These are phyloP conservation scores for Philopotamus ludificatus DNA, from an alignment of 1,140 invertebrate genomes.

Conservation along the genomic window DNA sequence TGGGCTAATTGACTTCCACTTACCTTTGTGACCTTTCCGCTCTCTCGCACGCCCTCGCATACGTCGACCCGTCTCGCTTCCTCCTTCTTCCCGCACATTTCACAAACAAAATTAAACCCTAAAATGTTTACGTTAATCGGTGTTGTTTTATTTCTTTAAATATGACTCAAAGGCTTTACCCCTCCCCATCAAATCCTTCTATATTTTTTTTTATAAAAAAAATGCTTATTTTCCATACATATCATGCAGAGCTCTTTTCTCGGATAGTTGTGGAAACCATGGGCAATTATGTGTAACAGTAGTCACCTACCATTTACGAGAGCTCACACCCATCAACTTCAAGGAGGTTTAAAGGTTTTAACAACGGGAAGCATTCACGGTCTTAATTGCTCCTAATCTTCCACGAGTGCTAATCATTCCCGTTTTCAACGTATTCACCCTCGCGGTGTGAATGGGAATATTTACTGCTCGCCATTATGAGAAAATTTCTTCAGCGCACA, in stretches of 20 bases:
- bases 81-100: neutral
- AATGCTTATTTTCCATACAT: too few relatives aligned
- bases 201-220: too few relatives aligned
- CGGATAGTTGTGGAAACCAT: neutral
- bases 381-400: constrained; percentile 18
- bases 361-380: constrained; percentile 8
- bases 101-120: neutral
- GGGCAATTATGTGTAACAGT: neutral
- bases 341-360: constrained; percentile 7
- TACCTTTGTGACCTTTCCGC: constrained; percentile 28
- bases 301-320: neutral
- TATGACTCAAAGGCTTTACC: neutral
- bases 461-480: too few relatives aligned
- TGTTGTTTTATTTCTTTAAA: neutral
- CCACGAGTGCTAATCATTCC: constrained; percentile 21
- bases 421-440: constrained; percentile 8
- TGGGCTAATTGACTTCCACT: constrained; percentile 34
- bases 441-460: too few relatives aligned
- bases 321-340: neutral
- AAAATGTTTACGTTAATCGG: neutral
- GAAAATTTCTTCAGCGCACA: too few relatives aligned
- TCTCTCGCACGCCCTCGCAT: neutral
- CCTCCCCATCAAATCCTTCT: neutral
- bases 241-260: neutral
- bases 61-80: neutral